phyloP scores from a whole-genome alignment of 2,113 vertebrate genomes.

The Falcunculus frontatus region DNA sequence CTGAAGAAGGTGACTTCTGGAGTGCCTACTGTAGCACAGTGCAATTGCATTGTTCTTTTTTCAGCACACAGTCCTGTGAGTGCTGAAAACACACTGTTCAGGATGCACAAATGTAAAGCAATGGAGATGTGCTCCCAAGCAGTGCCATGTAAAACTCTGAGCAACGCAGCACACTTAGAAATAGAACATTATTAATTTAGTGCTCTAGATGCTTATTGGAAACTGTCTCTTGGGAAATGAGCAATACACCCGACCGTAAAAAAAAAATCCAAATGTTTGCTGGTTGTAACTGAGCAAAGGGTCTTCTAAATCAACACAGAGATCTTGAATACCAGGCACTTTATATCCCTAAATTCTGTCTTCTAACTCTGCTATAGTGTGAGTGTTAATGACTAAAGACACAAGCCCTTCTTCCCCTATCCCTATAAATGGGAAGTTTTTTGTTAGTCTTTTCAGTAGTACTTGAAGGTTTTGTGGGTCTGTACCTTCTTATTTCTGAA shows the following conservation, averaged over 20 bases:
- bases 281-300: neutral
- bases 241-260: neutral
- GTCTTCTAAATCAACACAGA: neutral
- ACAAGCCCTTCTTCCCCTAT: rapidly evolving
- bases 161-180: neutral
- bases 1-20: neutral
- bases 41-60: neutral
- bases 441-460: neutral
- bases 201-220: neutral
- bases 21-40: neutral
- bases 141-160: neutral
- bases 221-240: neutral
- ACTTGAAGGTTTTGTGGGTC: neutral
- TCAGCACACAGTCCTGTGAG: neutral
- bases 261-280: neutral
- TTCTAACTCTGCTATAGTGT: neutral
- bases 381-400: neutral
- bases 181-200: neutral
- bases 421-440: neutral
- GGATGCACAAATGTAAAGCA: neutral
- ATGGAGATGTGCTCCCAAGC: neutral
- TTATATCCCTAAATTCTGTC: neutral
- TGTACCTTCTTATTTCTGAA: neutral
- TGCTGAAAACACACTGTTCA: neutral
- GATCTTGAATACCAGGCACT: neutral